These are phyloP conservation scores for Scelioninae gen. 2 DNA, from an alignment of 2,888 invertebrate genomes.

Conservation along the genomic window DNA sequence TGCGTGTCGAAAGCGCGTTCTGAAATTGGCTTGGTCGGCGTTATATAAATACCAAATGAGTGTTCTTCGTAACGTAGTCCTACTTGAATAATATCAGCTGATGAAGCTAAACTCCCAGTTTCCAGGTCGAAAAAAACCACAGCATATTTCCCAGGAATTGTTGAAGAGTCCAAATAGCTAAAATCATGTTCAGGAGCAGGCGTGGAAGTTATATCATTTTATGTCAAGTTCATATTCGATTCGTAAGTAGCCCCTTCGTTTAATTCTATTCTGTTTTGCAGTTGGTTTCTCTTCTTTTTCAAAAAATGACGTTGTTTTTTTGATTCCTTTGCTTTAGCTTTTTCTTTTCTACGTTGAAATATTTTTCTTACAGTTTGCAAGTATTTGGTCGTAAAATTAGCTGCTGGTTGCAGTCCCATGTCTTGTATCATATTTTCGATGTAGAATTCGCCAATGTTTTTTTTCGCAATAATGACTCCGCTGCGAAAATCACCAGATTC, in stretches of 20 bases:
- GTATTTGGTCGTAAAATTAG: conserved; percentile 9
- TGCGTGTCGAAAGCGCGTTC: conserved; percentile 21
- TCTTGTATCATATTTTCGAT: conserved; percentile 22
- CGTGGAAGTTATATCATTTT: conserved; percentile 16
- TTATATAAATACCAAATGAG: conserved; percentile 46
- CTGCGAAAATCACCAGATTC: conserved; percentile 37
- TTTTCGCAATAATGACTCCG: conserved; percentile 23
- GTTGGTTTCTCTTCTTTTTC: conserved; percentile 30
- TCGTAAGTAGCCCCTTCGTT: conserved; percentile 44
- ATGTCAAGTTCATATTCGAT: conserved; percentile 47
- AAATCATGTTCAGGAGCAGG: conserved; percentile 21
- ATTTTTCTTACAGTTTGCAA: too few species aligned
- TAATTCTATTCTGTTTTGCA: conserved; percentile 41
- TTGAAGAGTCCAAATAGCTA: conserved; percentile 10
- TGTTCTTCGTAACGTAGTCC: conserved; percentile 30
- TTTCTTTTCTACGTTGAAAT: conserved; percentile 35
- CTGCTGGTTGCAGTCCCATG: conserved; percentile 7
- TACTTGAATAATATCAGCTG: conserved; percentile 53
- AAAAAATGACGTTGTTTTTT: conserved; percentile 38
- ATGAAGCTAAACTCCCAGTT: conserved; percentile 38
- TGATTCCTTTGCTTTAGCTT: conserved; percentile 27
- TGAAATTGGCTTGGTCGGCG: conserved; percentile 32
- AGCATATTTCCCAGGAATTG: neutral
- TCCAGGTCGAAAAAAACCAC: conserved; percentile 52
- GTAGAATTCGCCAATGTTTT: conserved; percentile 24